Evolutionary conservation across 2,113 vertebrate species (phyloP), one percentile per base, ranked within the genome.

Genomic region (Chitala chitala): DNA sequence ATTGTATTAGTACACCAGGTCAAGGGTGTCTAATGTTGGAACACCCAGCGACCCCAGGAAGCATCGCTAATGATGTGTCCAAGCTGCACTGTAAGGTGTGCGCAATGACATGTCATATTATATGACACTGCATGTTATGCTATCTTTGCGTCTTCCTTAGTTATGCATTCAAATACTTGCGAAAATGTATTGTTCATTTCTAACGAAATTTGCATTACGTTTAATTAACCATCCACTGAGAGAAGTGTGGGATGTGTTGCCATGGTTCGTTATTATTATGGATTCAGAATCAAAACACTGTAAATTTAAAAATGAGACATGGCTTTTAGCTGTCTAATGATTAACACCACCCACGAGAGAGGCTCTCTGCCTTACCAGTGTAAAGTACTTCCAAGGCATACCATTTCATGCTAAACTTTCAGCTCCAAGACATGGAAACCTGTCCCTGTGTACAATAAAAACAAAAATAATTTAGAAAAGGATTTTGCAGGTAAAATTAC

Each of bases 321-420:
- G 38, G 40, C 20, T 7, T 40, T 42, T 44, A 42, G 40, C n/a
- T 44, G 40, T 66, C 36, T 44, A 46, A 66, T 42, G 38, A 24
- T 42, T 42, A 66, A 66, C n/a, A 66, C 63, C 63, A 66, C 20
- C 38, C 63, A 66, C 63, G 24, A 42, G 17, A 42, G 17, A 42
- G 22, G 40, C n/a, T 22, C 24, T 38, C 40, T 44, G 38, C 17
- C 12, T 66, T 66, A 17, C 22, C 8, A 22, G 36, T 17, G 53
- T 17, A 22, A 55, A 17, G 5, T 31, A 46, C 6, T 22, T 42
- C 17, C 38, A 66, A 66, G 44, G 22, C 9, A 20, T 24, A 66
- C 22, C n/a, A 42, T 42, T 44, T 66, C 13, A n/a, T 13, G 63
- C 36, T 42, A 8, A 1, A n/a, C 20, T 66, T 46, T 66, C n/a